Base-by-base conservation (phyloP, 2,888 invertebrate genomes). In the Hesperia comma region DNA sequence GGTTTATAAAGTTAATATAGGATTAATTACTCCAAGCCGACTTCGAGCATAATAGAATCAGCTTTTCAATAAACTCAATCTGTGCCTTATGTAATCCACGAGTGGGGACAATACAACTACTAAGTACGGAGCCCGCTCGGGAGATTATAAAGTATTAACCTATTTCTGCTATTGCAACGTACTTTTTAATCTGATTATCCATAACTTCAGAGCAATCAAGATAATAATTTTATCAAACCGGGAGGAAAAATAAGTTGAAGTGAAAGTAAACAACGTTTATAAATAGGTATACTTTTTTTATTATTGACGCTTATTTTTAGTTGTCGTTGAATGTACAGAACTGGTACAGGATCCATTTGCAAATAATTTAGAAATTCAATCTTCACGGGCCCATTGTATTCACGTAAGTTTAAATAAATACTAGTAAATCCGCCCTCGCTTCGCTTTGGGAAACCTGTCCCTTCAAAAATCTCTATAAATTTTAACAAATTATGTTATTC, bases 101-200 rank as follows among this genome's bases (percentile, higher is more conserved):
- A 33, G 32, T 54, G 15, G 54, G 54, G 14, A 26, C 53, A 12
- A 49, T 19, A 49, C 19, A 49, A 49, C 19, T 53, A 32, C 26
- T 32, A 26, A 32, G 17, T 43, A 15, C 55, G 33, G 37, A n/a
- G 55, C 63, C 21, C 46, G 55, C 43, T 56, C 19, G 43, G 33
- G 26, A 55, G 62, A 63, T 63, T 63, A 63, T 41, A 46, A 55
- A 37, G 55, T 55, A 55, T 63, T 63, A 55, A 63, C 63, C 63
- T 46, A 63, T 55, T 43, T 63, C 46, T 63, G 46, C 33, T 63
- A 63, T 32, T 60, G 58, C 46, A 46, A 63, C 46, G 49, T n/a
- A 56, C 46, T 56, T 56, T 56, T 49, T 63, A 56, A 63, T 63
- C 56, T 21, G 37, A 55, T 56, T 63, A 56, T 63, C 49, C 49